Evolutionary conservation across 2,113 vertebrate genomes (phyloP).

Genomic region (Arizona elegans): DNA sequence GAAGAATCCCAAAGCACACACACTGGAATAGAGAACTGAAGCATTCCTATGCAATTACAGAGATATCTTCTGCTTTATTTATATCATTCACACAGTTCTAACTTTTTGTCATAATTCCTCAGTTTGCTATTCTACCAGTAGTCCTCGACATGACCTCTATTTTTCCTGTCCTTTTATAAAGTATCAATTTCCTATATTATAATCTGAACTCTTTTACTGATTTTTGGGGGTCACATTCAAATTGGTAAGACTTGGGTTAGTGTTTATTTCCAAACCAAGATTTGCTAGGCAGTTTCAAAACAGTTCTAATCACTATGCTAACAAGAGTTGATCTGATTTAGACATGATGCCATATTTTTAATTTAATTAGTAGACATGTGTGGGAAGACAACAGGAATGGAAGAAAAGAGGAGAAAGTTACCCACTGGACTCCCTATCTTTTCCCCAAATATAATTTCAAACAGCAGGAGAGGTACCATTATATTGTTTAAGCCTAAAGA

Average conservation of each 20-base stretch:
- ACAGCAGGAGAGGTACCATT: not conserved
- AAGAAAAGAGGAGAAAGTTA: not conserved
- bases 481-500: not conserved
- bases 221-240: not conserved
- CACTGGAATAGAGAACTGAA: not conserved
- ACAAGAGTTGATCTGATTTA: not conserved
- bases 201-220: not conserved
- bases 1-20: not conserved
- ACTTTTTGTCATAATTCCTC: not conserved
- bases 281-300: not conserved
- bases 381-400: not conserved
- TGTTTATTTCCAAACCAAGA: not conserved
- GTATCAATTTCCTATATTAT: not conserved
- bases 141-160: not conserved
- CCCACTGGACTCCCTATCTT: not conserved
- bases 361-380: not conserved
- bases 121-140: not conserved
- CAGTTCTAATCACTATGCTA: not conserved
- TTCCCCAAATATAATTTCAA: not conserved
- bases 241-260: not conserved
- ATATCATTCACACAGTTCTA: not conserved
- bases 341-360: not conserved
- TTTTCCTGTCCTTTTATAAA: not conserved
- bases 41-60: not conserved
- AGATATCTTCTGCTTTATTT: not conserved